Base-by-base conservation (phyloP, 2,113 vertebrate genomes). In the Passer domesticus region DNA sequence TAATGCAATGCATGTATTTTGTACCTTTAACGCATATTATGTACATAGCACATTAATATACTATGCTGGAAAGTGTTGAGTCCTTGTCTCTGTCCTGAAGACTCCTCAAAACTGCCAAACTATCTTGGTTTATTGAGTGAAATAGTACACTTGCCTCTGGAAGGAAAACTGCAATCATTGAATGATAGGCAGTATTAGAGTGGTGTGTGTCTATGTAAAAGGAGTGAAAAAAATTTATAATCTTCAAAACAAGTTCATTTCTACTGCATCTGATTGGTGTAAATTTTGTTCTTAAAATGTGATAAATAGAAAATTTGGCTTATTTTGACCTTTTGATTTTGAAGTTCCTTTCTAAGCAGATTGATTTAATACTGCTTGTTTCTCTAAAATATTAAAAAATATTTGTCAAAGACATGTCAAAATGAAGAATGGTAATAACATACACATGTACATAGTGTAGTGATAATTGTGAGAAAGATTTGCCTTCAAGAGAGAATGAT, bases 361-460 rank as follows among this genome's bases (percentile, higher is more conserved):
- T 62, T 90, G 79, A 86, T 77, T 88, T 83, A 94, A 76, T 83
- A 74, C 67, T 92, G 35, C 24, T 77, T 86, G 35, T 86, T 86
- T 83, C 23, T 77, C 30, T 63, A 43, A 92, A 96, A 90, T 86
- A 77, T 30, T 74, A 46, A 58, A 69, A 87, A 58, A 50, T 47
- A 83, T 68, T 83, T 86, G 46, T 93, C 58, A 75, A 79, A 91
- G 33, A 66, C 15, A 37, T 83, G 72, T 83, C 86, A 92, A 73
- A 92, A 83, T 74, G 46, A 87, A 70, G 50, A 80, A 59, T 44
- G 11, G 16, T 81, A 81, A 39, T 86, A 74, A 44, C 24, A 55
- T 63, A 44, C 31, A 52, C 24, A 37, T 75, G 37, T 81, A 87
- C 93, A 89, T 70, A 67, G 19, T 52, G 74, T 37, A 62, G 43